Percentiles rank a stretch among this genome's conserved stretches.
Conservation (phyloP, 2,888 invertebrate genomes). For the Leptinotarsa peninsularis region DNA sequence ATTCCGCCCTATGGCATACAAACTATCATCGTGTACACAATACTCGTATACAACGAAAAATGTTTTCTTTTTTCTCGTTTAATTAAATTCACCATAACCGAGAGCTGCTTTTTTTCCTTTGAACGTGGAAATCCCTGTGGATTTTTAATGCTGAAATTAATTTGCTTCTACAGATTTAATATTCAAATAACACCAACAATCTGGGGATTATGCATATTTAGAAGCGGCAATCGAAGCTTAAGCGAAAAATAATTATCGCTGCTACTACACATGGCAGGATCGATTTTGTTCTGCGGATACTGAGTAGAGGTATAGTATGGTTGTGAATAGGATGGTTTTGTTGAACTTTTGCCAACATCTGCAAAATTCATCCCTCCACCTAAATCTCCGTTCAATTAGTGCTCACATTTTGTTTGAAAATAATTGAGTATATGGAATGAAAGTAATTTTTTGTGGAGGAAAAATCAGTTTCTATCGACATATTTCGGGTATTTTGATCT, state of each 20-base stretch:
- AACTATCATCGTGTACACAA: neutral
- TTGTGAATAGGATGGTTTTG: too few relatives aligned
- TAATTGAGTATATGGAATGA: too few relatives aligned
- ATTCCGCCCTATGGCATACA: neutral
- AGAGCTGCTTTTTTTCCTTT: neutral
- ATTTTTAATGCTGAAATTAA: slow-evolving; percentile 37
- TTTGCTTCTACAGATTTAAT: slow-evolving; percentile 36
- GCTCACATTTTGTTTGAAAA: too few relatives aligned
- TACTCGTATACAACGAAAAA: neutral
- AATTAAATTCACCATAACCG: slow-evolving; percentile 13
- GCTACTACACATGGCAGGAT: neutral
- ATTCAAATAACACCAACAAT: slow-evolving; percentile 41
- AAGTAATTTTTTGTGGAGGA: too few relatives aligned
- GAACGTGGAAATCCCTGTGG: slow-evolving; percentile 4
- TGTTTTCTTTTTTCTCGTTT: slow-evolving; percentile 1
- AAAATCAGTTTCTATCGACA: too few relatives aligned
- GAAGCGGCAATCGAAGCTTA: slow-evolving; percentile 36
- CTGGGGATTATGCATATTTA: slow-evolving; percentile 37
- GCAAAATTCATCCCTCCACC: too few relatives aligned
- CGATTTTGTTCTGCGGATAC: slow-evolving; percentile 10
- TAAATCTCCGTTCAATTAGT: too few relatives aligned
- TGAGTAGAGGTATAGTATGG: neutral
- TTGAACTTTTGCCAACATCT: too few relatives aligned
- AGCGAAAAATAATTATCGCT: slow-evolving; percentile 39
- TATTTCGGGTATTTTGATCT: too few relatives aligned